Percentiles rank a stretch among this genome's conserved stretches.
Evolutionary conservation across 2,888 invertebrate species (phyloP).

Genomic region (Micropterix aruncella): DNA sequence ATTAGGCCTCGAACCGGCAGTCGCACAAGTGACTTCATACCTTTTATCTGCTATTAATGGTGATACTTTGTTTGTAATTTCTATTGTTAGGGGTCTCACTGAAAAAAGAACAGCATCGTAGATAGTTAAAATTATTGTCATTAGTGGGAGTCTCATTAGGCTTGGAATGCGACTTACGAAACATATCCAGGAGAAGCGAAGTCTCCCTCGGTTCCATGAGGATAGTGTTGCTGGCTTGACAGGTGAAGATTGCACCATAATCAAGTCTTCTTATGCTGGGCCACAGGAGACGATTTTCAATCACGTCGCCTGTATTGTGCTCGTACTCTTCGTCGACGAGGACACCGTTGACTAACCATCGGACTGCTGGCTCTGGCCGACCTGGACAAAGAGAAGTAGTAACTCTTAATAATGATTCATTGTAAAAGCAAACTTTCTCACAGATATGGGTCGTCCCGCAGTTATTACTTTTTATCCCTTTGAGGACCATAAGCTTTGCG

Average conservation of each 20-base stretch:
- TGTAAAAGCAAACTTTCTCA: too few species aligned
- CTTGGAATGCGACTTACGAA: slow-evolving; percentile 63
- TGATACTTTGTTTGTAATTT: slow-evolving; percentile 48
- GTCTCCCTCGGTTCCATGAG: slow-evolving; percentile 68
- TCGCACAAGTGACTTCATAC: slow-evolving; percentile 73
- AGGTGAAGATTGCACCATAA: slow-evolving; percentile 76
- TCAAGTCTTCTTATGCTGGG: slow-evolving; percentile 62
- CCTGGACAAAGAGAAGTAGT: too few species aligned
- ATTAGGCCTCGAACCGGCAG: slow-evolving; percentile 73
- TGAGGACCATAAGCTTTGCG: too few species aligned
- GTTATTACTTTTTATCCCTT: too few species aligned
- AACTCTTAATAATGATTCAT: too few species aligned
- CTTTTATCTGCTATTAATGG: slow-evolving; percentile 70
- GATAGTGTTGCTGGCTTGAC: slow-evolving; percentile 75
- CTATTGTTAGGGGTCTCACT: slow-evolving; percentile 75
- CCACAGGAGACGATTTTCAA: slow-evolving; percentile 69
- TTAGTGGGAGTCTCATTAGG: background rate
- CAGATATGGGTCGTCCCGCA: too few species aligned
- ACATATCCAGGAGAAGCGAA: slow-evolving; percentile 62
- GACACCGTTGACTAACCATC: slow-evolving; percentile 71
- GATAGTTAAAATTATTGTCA: too few species aligned
- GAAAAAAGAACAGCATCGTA: too few species aligned
- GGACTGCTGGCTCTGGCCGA: slow-evolving; percentile 67
- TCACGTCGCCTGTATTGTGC: slow-evolving; percentile 73
- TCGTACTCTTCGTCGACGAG: slow-evolving; percentile 72